A percentile compares a stretch with the other conserved stretches of the same genome.
Evolutionary conservation across 2,888 invertebrate genomes (phyloP).

Genomic region (Theretra japonica): DNA sequence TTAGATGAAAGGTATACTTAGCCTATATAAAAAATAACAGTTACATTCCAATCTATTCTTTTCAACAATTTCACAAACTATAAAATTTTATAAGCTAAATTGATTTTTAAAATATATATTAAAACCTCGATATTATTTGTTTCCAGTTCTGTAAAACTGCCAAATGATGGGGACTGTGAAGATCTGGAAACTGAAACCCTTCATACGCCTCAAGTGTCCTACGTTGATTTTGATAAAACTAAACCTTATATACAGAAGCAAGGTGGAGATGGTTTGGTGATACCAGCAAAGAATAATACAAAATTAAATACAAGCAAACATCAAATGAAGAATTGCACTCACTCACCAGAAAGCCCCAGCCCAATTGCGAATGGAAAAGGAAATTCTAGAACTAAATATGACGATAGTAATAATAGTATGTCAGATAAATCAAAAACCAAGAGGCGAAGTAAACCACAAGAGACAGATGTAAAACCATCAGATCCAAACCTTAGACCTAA

Average conservation of each 20-base stretch:
- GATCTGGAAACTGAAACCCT: constrained; percentile 49
- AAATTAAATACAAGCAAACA: constrained; percentile 41
- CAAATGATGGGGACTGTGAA: constrained; percentile 64
- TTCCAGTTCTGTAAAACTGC: constrained; percentile 61
- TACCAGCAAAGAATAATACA: constrained; percentile 46
- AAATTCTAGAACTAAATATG: constrained; percentile 48
- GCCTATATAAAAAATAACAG: background rate
- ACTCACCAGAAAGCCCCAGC: constrained; percentile 35
- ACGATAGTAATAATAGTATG: constrained; percentile 52
- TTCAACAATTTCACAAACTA: no score
- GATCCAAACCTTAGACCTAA: constrained; percentile 52
- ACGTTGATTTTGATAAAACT: constrained; percentile 77
- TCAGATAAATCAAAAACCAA: constrained; percentile 58
- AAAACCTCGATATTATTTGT: background rate
- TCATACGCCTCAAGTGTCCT: constrained; percentile 62
- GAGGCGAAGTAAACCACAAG: constrained; percentile 56
- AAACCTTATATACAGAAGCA: constrained; percentile 64
- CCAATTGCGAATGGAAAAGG: constrained; percentile 48
- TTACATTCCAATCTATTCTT: background rate
- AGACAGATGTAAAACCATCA: constrained; percentile 53
- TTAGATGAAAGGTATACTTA: constrained; percentile 77
- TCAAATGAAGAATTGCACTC: constrained; percentile 41
- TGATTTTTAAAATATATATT: background rate
- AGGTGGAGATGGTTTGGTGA: constrained; percentile 56
- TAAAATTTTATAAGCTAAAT: background rate